phyloP scores from a whole-genome alignment of 2,888 invertebrate genomes.

The Antheraea assamensis region DNA sequence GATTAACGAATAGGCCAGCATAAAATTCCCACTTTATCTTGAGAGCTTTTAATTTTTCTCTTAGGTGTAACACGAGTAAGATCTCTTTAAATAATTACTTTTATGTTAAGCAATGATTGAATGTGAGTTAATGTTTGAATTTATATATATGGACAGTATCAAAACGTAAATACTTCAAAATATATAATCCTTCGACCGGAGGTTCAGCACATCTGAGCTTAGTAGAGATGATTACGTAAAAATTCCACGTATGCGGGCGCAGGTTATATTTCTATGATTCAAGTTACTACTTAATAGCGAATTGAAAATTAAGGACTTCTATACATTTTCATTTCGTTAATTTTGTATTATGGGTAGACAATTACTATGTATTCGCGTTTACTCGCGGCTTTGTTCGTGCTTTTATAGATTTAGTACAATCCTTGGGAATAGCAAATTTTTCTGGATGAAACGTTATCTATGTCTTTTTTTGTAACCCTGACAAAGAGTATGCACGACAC shows the following conservation, averaged over 20 bases:
- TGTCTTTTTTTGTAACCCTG: too few species aligned
- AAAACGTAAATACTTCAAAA: slow-evolving; percentile 50
- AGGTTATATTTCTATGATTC: slow-evolving; percentile 37
- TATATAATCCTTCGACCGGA: slow-evolving; percentile 67
- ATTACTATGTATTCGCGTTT: too few species aligned
- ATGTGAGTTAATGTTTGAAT: not conserved
- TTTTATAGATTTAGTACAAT: too few species aligned
- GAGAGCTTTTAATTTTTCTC: slow-evolving; percentile 13
- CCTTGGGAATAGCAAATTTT: too few species aligned
- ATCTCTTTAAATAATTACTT: slow-evolving; percentile 11
- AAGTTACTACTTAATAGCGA: slow-evolving; percentile 31
- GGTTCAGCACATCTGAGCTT: slow-evolving; percentile 45
- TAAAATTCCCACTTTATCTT: slow-evolving; percentile 7
- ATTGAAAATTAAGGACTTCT: not conserved
- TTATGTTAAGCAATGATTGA: slow-evolving; percentile 1
- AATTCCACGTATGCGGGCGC: slow-evolving; percentile 74
- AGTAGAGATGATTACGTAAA: slow-evolving; percentile 64
- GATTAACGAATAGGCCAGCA: slow-evolving; percentile 12
- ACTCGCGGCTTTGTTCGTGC: too few species aligned
- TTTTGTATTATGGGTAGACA: too few species aligned
- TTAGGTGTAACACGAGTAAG: not conserved
- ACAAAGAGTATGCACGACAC: too few species aligned
- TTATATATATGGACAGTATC: not conserved
- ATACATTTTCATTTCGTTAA: not conserved
- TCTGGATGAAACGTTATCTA: too few species aligned